Conservation (phyloP, 2,888 invertebrate genomes). For the Dione juno region DNA sequence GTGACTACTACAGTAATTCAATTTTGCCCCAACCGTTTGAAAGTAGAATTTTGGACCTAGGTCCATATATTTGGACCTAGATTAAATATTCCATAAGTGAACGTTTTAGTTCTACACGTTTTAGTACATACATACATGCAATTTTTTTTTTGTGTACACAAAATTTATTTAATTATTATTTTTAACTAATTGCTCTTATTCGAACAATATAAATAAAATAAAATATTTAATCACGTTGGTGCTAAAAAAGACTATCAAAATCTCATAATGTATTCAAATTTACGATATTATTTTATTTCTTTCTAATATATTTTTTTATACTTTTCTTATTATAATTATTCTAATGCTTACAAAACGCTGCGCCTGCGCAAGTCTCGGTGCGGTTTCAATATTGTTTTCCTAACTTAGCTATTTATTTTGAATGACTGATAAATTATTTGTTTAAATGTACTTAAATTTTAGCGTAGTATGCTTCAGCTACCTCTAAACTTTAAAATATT, state of each 20-base stretch:
- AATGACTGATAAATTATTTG: constrained; percentile 25
- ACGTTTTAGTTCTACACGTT: too few species aligned
- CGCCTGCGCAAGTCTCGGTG: constrained; percentile 1
- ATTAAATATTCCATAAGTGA: too few species aligned
- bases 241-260: constrained; percentile 68
- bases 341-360: constrained; percentile 3
- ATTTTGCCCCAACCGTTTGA: not conserved
- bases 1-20: not conserved
- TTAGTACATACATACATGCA: too few species aligned
- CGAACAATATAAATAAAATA: constrained; percentile 25
- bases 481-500: constrained; percentile 78
- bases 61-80: too few species aligned
- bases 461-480: constrained; percentile 68
- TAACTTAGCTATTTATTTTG: constrained; percentile 28
- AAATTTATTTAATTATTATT: too few species aligned
- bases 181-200: constrained; percentile 43
- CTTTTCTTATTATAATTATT: not conserved
- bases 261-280: constrained; percentile 44
- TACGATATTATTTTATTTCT: constrained; percentile 51
- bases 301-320: constrained; percentile 23
- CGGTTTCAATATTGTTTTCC: not conserved
- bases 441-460: constrained; percentile 67
- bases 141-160: too few species aligned
- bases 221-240: constrained; percentile 61
- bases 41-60: not conserved